Evolutionary conservation across 1,140 invertebrate genomes (phyloP), one percentile per base, ranked within the genome.

Genomic region (Nasonia longicornis): DNA sequence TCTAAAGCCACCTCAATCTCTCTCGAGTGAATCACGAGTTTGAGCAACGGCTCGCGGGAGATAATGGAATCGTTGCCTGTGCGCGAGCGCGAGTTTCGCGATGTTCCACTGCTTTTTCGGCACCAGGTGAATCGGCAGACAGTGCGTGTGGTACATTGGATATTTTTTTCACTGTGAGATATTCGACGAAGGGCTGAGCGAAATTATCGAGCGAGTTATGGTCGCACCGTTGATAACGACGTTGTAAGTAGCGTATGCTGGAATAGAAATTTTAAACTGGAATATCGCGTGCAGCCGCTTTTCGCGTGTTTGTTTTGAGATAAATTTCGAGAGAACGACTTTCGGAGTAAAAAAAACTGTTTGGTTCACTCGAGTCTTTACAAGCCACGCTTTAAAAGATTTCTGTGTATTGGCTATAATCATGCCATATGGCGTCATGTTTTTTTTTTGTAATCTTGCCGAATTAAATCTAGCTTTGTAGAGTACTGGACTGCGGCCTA

Each of bases 1-100:
- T 81, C 14, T 63, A 63, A 63, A 22, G 35, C 26, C 48, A 16
- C 10, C 31, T 76, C 14, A 29, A 76, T 76, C 79, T 71, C 79
- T 38, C 3, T 16, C 58, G 35, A 45, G 63, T 80, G 58, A 80
- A 69, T 80, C 72, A 69, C n/a, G 73, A 75, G 72, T 72, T 77
- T 38, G 45, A 52, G 8, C 67, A 22, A 10, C 38, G 12, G 29
- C 7, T 20, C 20, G 31, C 20, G 31, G 29, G 29, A 69, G n/a
- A 73, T 73, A 6, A 66, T 73, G 66, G 66, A 79, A 64, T 20
- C 7, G 72, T 45, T 16, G 20, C 26, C 35, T 4, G 10, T 2
- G 38, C 45, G 35, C 26, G 26, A 26, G 26, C 26, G 26, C n/a
- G 10, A 2, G 38, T 77, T 69, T 69, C 29, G 38, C 64, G 35